These are phyloP conservation scores for Synchiropus splendidus DNA, from an alignment of 2,113 vertebrate species.

Conservation along the genomic window DNA sequence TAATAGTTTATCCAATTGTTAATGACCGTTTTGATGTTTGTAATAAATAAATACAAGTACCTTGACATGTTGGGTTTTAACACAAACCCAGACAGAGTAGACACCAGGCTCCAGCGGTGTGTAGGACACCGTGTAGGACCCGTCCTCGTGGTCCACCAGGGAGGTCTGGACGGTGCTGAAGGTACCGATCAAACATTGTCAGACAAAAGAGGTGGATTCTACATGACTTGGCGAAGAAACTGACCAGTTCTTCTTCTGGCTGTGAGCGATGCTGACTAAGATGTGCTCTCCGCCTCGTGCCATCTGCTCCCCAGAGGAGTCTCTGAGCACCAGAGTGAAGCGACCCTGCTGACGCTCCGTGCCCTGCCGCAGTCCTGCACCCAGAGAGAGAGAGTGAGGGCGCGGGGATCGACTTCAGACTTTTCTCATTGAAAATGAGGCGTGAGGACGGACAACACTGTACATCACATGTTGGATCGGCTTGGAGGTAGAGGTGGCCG, in stretches of 20 bases:
- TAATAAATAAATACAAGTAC: too few relatives aligned
- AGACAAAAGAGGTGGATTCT: neutral
- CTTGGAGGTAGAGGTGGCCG: too few relatives aligned
- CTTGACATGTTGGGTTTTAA: slow-evolving; percentile 81
- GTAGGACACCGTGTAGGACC: slow-evolving; percentile 78
- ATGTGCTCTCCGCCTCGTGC: slow-evolving; percentile 71
- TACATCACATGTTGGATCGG: too few relatives aligned
- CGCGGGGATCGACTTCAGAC: too few relatives aligned
- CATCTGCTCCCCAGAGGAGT: slow-evolving; percentile 66
- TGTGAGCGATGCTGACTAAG: slow-evolving; percentile 72
- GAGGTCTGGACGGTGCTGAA: slow-evolving; percentile 64
- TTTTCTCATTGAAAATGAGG: too few relatives aligned
- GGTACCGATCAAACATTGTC: neutral
- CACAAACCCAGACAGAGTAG: slow-evolving; percentile 71
- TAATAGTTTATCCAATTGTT: too few relatives aligned
- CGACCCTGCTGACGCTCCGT: slow-evolving; percentile 62
- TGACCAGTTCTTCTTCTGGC: slow-evolving; percentile 75
- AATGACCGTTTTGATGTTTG: too few relatives aligned
- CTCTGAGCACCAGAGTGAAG: slow-evolving; percentile 78
- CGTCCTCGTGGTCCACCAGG: slow-evolving; percentile 75
- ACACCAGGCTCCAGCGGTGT: slow-evolving; percentile 68
- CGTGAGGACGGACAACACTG: too few relatives aligned
- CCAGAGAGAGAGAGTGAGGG: neutral
- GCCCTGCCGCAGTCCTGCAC: slow-evolving; percentile 64
- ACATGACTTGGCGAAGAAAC: slow-evolving; percentile 12